phyloP scores from a whole-genome alignment of 2,113 vertebrate species.

The Saimiri boliviensis region DNA sequence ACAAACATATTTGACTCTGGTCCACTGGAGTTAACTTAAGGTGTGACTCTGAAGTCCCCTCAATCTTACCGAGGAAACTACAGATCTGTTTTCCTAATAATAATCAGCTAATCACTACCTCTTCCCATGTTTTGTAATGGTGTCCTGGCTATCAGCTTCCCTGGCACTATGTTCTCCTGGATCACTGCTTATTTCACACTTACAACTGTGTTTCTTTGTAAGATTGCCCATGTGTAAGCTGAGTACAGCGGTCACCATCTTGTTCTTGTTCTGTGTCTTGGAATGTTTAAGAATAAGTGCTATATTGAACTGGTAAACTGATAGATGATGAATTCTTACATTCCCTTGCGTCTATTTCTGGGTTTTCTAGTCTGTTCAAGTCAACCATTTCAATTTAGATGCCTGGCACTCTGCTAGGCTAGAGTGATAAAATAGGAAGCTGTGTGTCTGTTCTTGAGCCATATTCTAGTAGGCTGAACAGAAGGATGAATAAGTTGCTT shows the following conservation, averaged over 20 bases:
- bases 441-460: background rate
- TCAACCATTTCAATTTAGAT: background rate
- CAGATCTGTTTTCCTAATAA: background rate
- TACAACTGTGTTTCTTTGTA: background rate
- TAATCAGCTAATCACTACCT: background rate
- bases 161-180: background rate
- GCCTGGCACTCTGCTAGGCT: background rate
- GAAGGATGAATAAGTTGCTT: background rate
- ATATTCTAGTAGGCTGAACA: background rate
- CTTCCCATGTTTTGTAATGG: background rate
- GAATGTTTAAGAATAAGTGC: background rate
- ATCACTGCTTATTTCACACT: background rate
- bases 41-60: background rate
- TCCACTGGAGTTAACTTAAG: background rate
- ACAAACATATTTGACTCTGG: background rate
- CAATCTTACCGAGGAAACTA: background rate
- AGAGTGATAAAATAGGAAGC: background rate
- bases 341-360: background rate
- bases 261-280: background rate
- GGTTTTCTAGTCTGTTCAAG: background rate
- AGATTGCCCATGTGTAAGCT: background rate
- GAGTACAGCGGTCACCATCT: background rate
- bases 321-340: background rate
- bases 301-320: background rate
- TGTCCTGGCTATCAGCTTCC: background rate